Evolutionary conservation across 2,888 invertebrate genomes (phyloP), one percentile per base, ranked within the genome.

Genomic region (Volucella zonaria): DNA sequence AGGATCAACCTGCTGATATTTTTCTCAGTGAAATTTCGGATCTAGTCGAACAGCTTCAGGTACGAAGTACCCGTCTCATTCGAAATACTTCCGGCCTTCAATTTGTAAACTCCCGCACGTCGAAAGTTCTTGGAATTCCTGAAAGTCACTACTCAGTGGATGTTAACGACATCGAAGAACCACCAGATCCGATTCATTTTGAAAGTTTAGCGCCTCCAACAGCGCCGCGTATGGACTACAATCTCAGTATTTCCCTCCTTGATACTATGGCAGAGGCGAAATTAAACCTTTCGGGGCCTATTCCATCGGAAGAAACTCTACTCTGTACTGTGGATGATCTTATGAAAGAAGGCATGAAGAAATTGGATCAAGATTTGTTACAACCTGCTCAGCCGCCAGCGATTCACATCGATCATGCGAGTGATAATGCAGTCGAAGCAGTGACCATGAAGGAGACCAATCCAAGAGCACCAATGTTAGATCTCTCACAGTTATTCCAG

Each of bases 61-160:
- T 90, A 51, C 89, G 92, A 2, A 90, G 91, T 68, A 90, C 91
- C 1, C 89, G 90, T 0, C 88, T 92, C 14, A 89, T 92, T 66
- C 89, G 90, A 12, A 91, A 91, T 67, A 91, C 91, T 2, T 90
- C 92, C 0, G 91, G 91, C 0, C 74, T 90, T 56, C 91, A 92
- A 71, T 91, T 90, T 75, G 90, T 92, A 2, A 90, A 89, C 75
- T 88, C 90, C 0, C 89, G 89, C 2, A 89, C 89, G 10, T 88
- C 91, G 0, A 90, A 90, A 3, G 88, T 92, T 0, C 68, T 92
- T 2, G 91, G 91, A n/a, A 91, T 91, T 64, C 91, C 92, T 8
- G 92, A 92, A 86, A 92, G 91, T 15, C 91, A 92, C 66, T 92
- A 91, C 82, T 90, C 91, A 0, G 83, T 92, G 47, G 90, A 92